These are phyloP conservation scores for Mylabris phalerata DNA, from an alignment of 1,140 invertebrate species.

Conservation along the genomic window DNA sequence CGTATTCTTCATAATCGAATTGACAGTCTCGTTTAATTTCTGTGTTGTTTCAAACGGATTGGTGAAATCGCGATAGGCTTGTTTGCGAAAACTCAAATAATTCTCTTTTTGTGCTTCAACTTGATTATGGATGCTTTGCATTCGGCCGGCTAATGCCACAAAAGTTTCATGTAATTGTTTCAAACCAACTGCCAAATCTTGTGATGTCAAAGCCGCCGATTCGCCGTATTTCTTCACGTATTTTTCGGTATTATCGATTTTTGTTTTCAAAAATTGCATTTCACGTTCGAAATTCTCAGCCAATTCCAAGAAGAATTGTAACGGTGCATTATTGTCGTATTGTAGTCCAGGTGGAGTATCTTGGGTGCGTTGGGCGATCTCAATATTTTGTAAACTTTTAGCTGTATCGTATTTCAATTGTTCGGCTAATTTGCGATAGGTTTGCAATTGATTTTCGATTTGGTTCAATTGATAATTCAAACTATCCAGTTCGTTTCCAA, in stretches of 20 bases:
- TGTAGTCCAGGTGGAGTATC: conserved; percentile 68
- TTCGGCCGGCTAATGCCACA: conserved; percentile 72
- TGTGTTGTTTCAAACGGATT: conserved; percentile 66
- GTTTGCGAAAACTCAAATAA: conserved; percentile 71
- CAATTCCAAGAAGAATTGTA: conserved; percentile 66
- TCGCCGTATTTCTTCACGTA: conserved; percentile 59
- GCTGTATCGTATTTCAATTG: conserved; percentile 68
- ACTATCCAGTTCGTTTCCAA: conserved; percentile 35
- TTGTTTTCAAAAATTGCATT: conserved; percentile 59
- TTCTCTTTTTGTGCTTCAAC: conserved; percentile 73
- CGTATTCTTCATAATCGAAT: conserved; percentile 15
- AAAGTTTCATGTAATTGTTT: conserved; percentile 77
- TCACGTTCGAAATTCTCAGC: conserved; percentile 66
- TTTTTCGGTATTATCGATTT: conserved; percentile 68
- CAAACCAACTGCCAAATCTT: conserved; percentile 69
- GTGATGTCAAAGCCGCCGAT: conserved; percentile 57
- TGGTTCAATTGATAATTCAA: conserved; percentile 42
- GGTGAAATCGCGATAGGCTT: conserved; percentile 67
- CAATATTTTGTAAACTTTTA: conserved; percentile 63
- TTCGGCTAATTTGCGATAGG: conserved; percentile 58
- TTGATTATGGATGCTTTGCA: conserved; percentile 68
- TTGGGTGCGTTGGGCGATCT: conserved; percentile 73
- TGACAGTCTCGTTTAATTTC: conserved; percentile 25
- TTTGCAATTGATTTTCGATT: conserved; percentile 52
- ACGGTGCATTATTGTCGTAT: conserved; percentile 68